Conservation (phyloP, 2,113 vertebrate species). For the Pungitius pungitius region DNA sequence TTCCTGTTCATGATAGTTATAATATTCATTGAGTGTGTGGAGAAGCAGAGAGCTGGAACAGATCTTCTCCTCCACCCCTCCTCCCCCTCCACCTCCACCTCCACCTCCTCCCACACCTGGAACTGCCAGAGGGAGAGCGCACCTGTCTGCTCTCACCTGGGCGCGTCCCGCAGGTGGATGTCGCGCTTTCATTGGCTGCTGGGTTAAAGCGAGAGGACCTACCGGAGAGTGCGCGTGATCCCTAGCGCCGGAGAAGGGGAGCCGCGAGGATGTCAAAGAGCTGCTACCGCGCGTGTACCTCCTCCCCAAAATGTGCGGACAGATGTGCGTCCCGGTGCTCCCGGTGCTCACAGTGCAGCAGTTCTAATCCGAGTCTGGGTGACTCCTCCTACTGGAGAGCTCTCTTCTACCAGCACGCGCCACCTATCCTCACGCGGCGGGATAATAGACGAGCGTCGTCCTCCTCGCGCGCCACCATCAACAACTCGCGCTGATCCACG, state of each 20-base stretch:
- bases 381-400: too few relatives aligned
- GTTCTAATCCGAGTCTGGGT: slow-evolving; percentile 79
- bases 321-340: not conserved
- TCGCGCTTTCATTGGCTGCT: slow-evolving; percentile 56
- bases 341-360: slow-evolving; percentile 46
- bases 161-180: slow-evolving; percentile 23
- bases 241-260: slow-evolving; percentile 5
- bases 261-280: not conserved
- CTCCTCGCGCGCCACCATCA: not conserved
- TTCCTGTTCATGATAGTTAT: not conserved
- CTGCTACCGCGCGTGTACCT: slow-evolving; percentile 11
- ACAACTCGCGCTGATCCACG: not conserved
- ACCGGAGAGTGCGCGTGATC: slow-evolving; percentile 3
- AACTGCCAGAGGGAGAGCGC: slow-evolving; percentile 26
- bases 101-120: slow-evolving; percentile 26
- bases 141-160: slow-evolving; percentile 53
- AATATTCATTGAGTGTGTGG: not conserved
- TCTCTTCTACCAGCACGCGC: slow-evolving; percentile 85
- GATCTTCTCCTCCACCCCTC: not conserved
- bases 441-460: slow-evolving; percentile 89
- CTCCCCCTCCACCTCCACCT: not conserved
- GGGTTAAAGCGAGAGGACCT: slow-evolving; percentile 1
- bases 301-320: slow-evolving; percentile 64
- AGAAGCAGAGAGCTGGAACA: too few relatives aligned
- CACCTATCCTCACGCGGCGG: slow-evolving; percentile 96